These are phyloP conservation scores for Cathartes aura DNA, from an alignment of 2,113 vertebrate species.

Conservation along the genomic window DNA sequence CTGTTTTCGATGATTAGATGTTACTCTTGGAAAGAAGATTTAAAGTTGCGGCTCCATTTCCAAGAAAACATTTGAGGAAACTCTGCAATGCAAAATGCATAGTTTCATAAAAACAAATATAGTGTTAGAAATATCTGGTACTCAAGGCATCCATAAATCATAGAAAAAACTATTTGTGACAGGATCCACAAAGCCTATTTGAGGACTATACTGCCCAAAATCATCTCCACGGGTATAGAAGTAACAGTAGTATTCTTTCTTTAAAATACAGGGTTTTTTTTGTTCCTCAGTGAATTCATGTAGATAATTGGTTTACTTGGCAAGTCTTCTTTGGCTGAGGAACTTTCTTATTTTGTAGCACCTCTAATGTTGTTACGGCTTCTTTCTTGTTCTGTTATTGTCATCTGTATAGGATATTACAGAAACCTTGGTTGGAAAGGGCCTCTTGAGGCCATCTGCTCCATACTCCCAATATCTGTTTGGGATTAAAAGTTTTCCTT, in stretches of 20 bases:
- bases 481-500: neutral
- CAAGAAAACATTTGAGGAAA: neutral
- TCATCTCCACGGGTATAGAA: neutral
- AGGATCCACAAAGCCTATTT: neutral
- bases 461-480: neutral
- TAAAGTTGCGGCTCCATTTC: neutral
- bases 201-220: neutral
- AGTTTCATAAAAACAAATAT: neutral
- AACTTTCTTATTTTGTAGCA: neutral
- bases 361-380: neutral
- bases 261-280: neutral
- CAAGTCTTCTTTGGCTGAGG: neutral
- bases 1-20: neutral
- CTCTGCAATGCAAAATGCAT: neutral
- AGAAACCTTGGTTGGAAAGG: neutral
- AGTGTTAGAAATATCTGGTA: neutral
- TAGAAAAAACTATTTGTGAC: neutral
- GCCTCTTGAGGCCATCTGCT: neutral
- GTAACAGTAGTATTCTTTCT: neutral
- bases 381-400: neutral
- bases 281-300: neutral
- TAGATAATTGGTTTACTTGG: neutral
- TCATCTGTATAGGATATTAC: neutral
- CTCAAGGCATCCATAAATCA: neutral
- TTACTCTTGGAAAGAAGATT: constrained; percentile 32